phyloP scores from a whole-genome alignment of 2,888 invertebrate species.

The Buathra laborator region DNA sequence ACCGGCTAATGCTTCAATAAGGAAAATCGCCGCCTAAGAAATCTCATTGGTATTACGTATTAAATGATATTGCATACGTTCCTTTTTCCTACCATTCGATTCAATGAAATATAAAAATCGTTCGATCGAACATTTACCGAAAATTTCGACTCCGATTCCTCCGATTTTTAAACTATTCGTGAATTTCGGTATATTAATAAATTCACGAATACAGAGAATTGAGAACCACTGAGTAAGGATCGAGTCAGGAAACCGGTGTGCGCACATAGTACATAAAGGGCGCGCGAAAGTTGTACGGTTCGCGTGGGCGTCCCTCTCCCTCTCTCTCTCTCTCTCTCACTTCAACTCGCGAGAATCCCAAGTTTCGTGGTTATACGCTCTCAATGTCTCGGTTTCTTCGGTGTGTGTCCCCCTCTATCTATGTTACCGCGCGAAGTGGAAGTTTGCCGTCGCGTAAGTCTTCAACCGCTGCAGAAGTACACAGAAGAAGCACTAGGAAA shows the following conservation, averaged over 20 bases:
- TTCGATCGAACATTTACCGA: too few relatives aligned
- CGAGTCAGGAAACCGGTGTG: conserved; percentile 59
- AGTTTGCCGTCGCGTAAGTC: conserved; percentile 48
- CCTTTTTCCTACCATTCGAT: too few relatives aligned
- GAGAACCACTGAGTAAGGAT: conserved; percentile 57
- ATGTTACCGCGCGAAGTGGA: conserved; percentile 30
- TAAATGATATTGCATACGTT: too few relatives aligned
- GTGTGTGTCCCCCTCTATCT: not conserved
- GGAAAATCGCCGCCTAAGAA: too few relatives aligned
- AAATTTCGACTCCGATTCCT: too few relatives aligned
- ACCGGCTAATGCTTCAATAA: too few relatives aligned
- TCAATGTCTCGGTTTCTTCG: not conserved
- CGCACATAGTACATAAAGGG: conserved; percentile 54
- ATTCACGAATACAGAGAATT: conserved; percentile 18
- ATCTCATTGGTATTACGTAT: too few relatives aligned
- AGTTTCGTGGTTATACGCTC: conserved; percentile 2
- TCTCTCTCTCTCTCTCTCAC: not conserved
- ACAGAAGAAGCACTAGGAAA: conserved; percentile 57
- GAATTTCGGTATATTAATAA: too few relatives aligned
- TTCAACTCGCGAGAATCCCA: not conserved
- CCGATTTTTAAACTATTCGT: too few relatives aligned
- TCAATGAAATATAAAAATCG: too few relatives aligned
- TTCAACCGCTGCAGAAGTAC: conserved; percentile 15
- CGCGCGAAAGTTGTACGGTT: conserved; percentile 61
- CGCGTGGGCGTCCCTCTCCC: conserved; percentile 55